A percentile compares a stretch with the other conserved stretches of the same genome.
phyloP scores from a whole-genome alignment of 2,888 invertebrate genomes.

The Scaptomyza tumidula region DNA sequence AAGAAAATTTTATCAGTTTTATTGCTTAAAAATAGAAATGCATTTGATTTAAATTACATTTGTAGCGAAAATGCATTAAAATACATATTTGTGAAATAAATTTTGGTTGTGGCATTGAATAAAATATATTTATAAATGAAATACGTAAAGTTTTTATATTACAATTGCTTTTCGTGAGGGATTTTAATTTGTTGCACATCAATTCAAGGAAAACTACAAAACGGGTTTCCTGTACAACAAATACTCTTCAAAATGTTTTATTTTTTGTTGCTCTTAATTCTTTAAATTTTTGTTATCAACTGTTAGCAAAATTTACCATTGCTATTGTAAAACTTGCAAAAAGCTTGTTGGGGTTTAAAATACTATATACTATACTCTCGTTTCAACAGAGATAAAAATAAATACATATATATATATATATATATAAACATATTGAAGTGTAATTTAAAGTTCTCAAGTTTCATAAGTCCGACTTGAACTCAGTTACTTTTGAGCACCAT shows the following conservation, averaged over 20 bases:
- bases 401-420: too few species aligned
- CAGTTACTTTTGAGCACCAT: background rate
- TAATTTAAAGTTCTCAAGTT: background rate
- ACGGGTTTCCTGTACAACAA: background rate
- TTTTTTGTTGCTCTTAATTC: too few species aligned
- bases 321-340: too few species aligned
- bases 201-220: background rate
- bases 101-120: background rate
- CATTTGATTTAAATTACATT: too few species aligned
- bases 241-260: too few species aligned
- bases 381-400: too few species aligned
- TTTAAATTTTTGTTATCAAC: too few species aligned
- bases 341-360: too few species aligned
- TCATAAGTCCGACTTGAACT: background rate
- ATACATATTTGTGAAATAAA: too few species aligned
- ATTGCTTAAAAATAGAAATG: background rate
- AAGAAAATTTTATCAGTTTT: background rate
- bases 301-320: too few species aligned
- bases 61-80: too few species aligned
- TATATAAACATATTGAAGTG: background rate
- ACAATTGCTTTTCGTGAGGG: background rate
- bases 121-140: background rate
- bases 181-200: background rate
- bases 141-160: background rate
- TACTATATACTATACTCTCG: too few species aligned